Base-by-base conservation (phyloP, 2,797 vertebrate species). In the Rhadinocentrus ornatus region DNA sequence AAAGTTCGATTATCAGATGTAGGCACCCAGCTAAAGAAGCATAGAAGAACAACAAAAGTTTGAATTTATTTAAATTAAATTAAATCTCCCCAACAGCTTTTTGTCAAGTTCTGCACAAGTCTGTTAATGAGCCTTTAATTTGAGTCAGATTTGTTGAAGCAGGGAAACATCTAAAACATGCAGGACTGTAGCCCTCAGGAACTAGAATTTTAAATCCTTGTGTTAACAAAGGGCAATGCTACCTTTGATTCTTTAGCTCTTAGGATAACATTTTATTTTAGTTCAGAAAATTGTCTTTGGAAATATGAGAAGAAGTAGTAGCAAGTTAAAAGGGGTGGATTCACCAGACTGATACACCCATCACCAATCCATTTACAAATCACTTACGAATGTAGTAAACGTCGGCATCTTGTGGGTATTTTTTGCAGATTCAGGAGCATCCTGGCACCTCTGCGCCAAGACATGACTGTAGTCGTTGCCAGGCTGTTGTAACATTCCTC, bases 371-470 rank as follows among this genome's bases (percentile, higher is more conserved):
- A 59, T 27, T 72, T 44, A 60, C 65, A 75, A 74, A 53, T 29
- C 69, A 87, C 83, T 86, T 86, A 86, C 76, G 67, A 71, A 77
- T 58, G 69, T 50, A 78, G 72, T 0, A 53, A 50, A 37, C 15
- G 27, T n/a, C 12, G 59, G 35, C 82, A 83, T 69, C 27, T 59
- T 34, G 24, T 15, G 4, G 15, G 34, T 22, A 20, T 32, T 65
- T 44, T 57, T 59, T 50, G 65, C 29, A 29, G 61, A 35, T 31
- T 65, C 39, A 6, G n/a, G 57, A 22, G 6, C 9, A 11, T 24
- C 65, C 29, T 12, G 72, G 41, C 13, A 1, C 52, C 3, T 59
- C 67, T 73, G 20, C 63, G 48, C 72, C 57, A 34, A 79, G 75
- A 46, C 81, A 79, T 79, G 69, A 57, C 8, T 48, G 75, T 2